Evolutionary conservation across 1,140 invertebrate genomes (phyloP).

Genomic region (Drosophila parabipectinata): DNA sequence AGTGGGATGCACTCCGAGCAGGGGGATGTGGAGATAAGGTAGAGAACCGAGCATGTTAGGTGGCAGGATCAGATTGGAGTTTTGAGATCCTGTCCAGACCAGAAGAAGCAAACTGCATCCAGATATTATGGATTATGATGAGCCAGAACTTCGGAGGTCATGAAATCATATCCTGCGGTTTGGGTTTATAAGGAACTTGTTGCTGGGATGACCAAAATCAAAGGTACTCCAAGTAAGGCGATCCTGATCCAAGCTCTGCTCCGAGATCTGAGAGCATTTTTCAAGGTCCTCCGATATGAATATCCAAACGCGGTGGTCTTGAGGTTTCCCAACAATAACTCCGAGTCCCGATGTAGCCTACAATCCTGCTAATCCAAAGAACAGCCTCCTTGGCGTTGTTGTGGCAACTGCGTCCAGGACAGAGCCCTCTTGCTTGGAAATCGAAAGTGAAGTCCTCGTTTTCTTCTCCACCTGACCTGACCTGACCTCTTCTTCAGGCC

Average conservation of each 20-base stretch:
- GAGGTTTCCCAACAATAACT: too few species aligned
- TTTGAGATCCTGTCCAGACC: too few species aligned
- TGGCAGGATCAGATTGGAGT: not conserved
- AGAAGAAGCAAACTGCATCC: too few species aligned
- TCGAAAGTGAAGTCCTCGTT: conserved; percentile 68
- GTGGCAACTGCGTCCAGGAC: conserved; percentile 48
- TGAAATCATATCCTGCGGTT: not conserved
- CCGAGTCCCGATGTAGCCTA: not conserved
- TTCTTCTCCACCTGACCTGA: not conserved
- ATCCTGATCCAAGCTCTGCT: too few species aligned
- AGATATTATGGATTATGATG: not conserved
- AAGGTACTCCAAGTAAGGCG: not conserved
- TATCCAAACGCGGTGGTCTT: not conserved
- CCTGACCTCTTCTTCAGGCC: not conserved
- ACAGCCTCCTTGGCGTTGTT: conserved; percentile 55
- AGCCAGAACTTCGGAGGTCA: not conserved
- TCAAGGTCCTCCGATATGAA: not conserved
- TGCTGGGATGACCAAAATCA: not conserved
- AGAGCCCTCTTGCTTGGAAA: conserved; percentile 37
- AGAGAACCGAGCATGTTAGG: not conserved
- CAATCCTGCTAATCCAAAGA: not conserved
- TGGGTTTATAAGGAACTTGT: not conserved
- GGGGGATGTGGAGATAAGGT: not conserved
- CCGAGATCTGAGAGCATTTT: not conserved
- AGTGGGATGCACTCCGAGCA: not conserved